Conservation (phyloP, 2,888 invertebrate genomes). For the Megastigmus dorsalis region DNA sequence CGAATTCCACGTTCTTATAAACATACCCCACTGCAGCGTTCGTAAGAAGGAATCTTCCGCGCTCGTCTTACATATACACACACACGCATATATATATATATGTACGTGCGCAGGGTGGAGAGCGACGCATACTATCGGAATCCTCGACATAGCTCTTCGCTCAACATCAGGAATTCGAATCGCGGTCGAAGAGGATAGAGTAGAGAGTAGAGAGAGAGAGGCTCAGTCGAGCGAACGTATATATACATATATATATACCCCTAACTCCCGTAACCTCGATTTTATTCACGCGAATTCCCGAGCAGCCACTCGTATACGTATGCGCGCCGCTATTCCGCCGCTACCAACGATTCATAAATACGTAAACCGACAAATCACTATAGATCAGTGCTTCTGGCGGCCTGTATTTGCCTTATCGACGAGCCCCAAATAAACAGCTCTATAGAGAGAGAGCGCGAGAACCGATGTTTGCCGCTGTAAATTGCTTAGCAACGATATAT, state of each 20-base stretch:
- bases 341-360: neutral
- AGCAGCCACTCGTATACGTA: too few relatives aligned
- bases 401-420: neutral
- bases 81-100: too few relatives aligned
- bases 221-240: conserved; percentile 17
- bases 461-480: conserved; percentile 63
- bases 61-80: conserved; percentile 42
- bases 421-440: neutral
- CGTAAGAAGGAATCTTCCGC: conserved; percentile 54
- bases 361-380: conserved; percentile 11
- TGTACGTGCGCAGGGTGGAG: too few relatives aligned
- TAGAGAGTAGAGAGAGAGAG: too few relatives aligned
- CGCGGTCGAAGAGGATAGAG: conserved; percentile 27
- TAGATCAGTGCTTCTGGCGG: neutral
- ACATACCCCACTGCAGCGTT: neutral
- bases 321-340: neutral
- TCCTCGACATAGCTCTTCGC: conserved; percentile 47
- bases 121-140: conserved; percentile 64
- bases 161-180: conserved; percentile 39
- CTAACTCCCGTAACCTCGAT: neutral
- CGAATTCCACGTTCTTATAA: conserved; percentile 64
- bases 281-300: conserved; percentile 42
- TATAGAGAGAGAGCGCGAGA: neutral
- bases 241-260: too few relatives aligned
- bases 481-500: conserved; percentile 69